Evolutionary conservation across 2,113 vertebrate species (phyloP).

Genomic region (Eublepharis macularius): DNA sequence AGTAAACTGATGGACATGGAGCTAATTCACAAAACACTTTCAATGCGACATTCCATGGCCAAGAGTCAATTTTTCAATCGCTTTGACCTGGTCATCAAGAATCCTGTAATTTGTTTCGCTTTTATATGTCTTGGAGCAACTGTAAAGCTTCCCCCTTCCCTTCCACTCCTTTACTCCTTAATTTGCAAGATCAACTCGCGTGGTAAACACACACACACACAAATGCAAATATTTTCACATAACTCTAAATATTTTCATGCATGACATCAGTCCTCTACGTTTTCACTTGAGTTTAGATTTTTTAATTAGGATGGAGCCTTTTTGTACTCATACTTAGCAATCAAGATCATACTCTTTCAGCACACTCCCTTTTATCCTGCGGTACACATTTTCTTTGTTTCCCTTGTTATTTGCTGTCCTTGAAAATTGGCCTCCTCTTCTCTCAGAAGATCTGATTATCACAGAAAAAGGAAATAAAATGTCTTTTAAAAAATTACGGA

Average conservation of each 20-base stretch:
- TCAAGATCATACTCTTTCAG: slow-evolving; percentile 64
- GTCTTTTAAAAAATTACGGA: slow-evolving; percentile 68
- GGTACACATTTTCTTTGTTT: slow-evolving; percentile 13
- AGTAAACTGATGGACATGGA: neutral
- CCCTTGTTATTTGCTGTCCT: slow-evolving; percentile 75
- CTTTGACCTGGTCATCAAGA: neutral
- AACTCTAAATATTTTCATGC: slow-evolving; percentile 72
- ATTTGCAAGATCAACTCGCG: slow-evolving; percentile 20
- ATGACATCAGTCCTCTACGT: slow-evolving; percentile 70
- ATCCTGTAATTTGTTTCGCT: neutral
- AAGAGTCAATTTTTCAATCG: neutral
- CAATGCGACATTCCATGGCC: neutral
- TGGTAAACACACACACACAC: no score
- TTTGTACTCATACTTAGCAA: slow-evolving; percentile 70
- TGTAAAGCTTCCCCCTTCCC: neutral
- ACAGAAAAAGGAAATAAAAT: slow-evolving; percentile 71
- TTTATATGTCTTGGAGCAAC: neutral
- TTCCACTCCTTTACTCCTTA: slow-evolving; percentile 12
- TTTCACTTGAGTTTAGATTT: slow-evolving; percentile 70
- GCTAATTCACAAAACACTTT: neutral
- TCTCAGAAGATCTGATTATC: slow-evolving; percentile 70
- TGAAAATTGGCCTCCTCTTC: slow-evolving; percentile 71
- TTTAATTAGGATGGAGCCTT: slow-evolving; percentile 70
- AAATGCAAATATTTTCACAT: no score
- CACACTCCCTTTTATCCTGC: slow-evolving; percentile 60